Evolutionary conservation across 1,140 invertebrate genomes (phyloP).

Genomic region (Lerema accius): DNA sequence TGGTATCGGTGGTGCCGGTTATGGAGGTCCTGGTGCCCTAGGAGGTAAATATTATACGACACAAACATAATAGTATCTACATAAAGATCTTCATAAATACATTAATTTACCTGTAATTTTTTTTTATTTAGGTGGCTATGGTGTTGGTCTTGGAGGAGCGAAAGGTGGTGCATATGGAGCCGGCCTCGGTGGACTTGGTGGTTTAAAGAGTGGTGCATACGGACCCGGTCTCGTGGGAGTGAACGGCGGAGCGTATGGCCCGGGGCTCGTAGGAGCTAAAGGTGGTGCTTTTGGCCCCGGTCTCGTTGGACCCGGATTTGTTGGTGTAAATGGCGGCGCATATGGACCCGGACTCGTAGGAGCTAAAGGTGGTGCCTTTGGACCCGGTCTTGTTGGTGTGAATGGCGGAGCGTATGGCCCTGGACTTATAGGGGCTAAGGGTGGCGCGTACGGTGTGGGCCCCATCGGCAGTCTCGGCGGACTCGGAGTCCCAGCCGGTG

Average conservation of each 20-base stretch:
- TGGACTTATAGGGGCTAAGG: too few relatives aligned
- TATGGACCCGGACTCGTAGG: not conserved
- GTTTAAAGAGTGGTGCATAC: constrained; percentile 39
- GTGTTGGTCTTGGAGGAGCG: constrained; percentile 31
- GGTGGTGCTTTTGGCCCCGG: too few relatives aligned
- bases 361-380: too few relatives aligned
- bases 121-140: constrained; percentile 2
- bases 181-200: constrained; percentile 36
- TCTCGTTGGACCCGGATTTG: not conserved
- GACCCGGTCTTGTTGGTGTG: too few relatives aligned
- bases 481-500: too few relatives aligned
- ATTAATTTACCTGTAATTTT: too few relatives aligned
- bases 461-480: too few relatives aligned
- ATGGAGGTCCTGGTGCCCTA: constrained; percentile 21
- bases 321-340: not conserved
- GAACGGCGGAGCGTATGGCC: not conserved
- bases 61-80: not conserved
- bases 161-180: constrained; percentile 30
- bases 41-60: constrained; percentile 18
- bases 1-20: constrained; percentile 33
- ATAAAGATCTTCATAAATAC: too few relatives aligned
- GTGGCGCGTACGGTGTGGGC: too few relatives aligned
- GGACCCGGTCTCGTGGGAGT: not conserved
- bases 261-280: too few relatives aligned
- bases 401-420: not conserved